Percentiles rank a stretch among this genome's conserved stretches.
Conservation (phyloP, 2,113 vertebrate genomes). For the Ptychochromis oligacanthus region DNA sequence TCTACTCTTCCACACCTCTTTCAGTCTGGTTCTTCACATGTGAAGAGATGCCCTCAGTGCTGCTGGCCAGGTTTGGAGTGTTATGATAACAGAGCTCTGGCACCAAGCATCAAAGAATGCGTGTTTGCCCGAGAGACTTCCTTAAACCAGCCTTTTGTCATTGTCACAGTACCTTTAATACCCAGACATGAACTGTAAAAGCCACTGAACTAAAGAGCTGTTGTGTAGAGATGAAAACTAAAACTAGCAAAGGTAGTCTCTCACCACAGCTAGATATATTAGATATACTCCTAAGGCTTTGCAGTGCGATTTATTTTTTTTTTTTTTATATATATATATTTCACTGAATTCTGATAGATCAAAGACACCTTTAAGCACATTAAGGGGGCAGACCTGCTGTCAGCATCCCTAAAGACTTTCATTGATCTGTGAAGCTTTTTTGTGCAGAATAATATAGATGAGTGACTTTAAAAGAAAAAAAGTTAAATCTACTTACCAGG, state of each 20-base stretch:
- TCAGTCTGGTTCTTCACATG: constrained; percentile 7
- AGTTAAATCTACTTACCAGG: neutral
- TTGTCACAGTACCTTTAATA: constrained; percentile 31
- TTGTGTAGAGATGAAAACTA: constrained; percentile 6
- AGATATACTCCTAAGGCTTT: constrained; percentile 13
- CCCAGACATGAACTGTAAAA: neutral
- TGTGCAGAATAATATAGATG: neutral
- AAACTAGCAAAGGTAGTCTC: constrained; percentile 2
- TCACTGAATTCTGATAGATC: constrained; percentile 14
- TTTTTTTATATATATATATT: neutral
- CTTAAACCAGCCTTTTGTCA: constrained; percentile 5
- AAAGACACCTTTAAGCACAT: constrained; percentile 26
- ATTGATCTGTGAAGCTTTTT: constrained; percentile 12
- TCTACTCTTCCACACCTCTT: neutral
- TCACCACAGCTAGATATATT: neutral
- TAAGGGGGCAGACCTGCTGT: constrained; percentile 11
- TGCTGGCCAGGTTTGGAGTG: constrained; percentile 46
- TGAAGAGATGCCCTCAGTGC: constrained; percentile 3
- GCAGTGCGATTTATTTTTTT: neutral
- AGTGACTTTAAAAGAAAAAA: neutral
- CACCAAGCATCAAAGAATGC: constrained; percentile 21
- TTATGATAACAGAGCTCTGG: constrained; percentile 27
- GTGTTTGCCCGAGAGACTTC: neutral
- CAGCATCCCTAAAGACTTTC: constrained; percentile 6
- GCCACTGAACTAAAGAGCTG: constrained; percentile 1